Percentiles rank a stretch among this genome's conserved stretches.
Conservation (phyloP, 1,140 invertebrate genomes). For the Muscidifurax raptorellus region DNA sequence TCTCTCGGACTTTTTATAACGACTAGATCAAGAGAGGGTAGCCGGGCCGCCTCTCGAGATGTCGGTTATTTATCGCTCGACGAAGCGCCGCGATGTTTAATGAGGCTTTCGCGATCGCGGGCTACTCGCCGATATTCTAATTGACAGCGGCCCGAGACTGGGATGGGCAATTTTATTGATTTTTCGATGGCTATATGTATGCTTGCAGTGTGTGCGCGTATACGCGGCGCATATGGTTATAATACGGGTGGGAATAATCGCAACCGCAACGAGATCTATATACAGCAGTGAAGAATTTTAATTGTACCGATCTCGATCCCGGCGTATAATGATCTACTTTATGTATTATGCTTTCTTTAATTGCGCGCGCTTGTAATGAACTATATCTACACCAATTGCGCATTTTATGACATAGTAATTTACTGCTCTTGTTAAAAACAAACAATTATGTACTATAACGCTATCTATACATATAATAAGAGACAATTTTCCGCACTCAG, state of each 20-base stretch:
- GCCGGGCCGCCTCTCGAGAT: neutral
- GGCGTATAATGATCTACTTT: neutral
- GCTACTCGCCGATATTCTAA: neutral
- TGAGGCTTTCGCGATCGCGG: neutral
- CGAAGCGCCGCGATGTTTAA: neutral
- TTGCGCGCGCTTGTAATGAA: neutral
- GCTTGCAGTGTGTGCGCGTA: neutral
- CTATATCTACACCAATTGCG: neutral
- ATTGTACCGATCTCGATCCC: neutral
- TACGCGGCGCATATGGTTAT: neutral
- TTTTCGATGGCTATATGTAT: neutral
- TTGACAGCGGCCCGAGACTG: neutral
- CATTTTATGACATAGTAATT: neutral
- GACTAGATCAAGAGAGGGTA: neutral
- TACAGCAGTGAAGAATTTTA: neutral
- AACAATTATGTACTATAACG: slow-evolving; percentile 18
- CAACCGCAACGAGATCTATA: neutral
- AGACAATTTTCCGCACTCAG: neutral
- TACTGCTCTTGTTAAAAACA: slow-evolving; percentile 20
- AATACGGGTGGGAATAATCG: too few relatives aligned
- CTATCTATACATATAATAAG: neutral
- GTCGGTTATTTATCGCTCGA: slow-evolving; percentile 31
- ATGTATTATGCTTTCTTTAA: neutral
- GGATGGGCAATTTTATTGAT: neutral
- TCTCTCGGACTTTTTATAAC: slow-evolving; percentile 20